Evolutionary conservation across 2,113 vertebrate genomes (phyloP).

Genomic region (Prunella himalayana): DNA sequence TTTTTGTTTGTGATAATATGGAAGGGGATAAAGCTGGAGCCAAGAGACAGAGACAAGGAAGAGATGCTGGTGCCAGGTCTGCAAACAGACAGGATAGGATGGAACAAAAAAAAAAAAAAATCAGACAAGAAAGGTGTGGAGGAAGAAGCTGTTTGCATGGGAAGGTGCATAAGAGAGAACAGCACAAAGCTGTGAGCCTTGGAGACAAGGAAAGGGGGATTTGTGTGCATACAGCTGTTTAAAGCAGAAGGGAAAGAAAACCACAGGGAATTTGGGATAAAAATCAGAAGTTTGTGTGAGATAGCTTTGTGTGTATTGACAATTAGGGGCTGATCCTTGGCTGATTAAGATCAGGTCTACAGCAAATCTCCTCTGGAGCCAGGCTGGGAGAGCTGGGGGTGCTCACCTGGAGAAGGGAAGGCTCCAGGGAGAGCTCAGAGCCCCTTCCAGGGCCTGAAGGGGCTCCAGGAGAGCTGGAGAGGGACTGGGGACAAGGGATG

Average conservation of each 20-base stretch:
- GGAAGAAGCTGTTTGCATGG: background rate
- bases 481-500: background rate
- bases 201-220: background rate
- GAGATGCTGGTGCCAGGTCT: background rate
- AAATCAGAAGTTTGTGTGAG: background rate
- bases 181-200: background rate
- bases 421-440: background rate
- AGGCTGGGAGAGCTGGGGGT: background rate
- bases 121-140: background rate
- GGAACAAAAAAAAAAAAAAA: background rate
- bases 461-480: background rate
- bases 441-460: fast-evolving
- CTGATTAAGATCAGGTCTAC: background rate
- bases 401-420: background rate
- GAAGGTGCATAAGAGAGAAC: background rate
- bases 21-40: background rate
- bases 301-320: background rate
- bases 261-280: background rate
- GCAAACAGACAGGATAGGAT: background rate
- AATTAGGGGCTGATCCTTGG: background rate
- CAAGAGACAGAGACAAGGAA: background rate
- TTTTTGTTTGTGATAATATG: background rate
- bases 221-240: background rate
- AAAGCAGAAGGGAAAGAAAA: background rate
- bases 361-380: background rate